Evolutionary conservation across 2,797 vertebrate genomes (phyloP).

Genomic region (Eulemur albifrons): DNA sequence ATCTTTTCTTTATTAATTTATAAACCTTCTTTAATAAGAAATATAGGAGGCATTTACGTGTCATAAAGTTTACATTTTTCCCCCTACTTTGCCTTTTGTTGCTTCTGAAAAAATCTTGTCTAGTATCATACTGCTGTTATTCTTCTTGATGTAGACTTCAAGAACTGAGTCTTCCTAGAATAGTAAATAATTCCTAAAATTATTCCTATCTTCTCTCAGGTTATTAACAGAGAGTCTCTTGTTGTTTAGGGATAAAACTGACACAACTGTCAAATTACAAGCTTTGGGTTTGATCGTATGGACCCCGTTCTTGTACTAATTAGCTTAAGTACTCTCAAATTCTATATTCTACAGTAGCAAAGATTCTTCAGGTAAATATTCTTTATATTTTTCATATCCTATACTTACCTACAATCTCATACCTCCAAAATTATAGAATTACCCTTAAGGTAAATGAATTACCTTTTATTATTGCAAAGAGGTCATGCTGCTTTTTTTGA

Average conservation of each 20-base stretch:
- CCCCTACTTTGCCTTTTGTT: background rate
- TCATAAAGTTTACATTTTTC: background rate
- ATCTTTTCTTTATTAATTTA: no score
- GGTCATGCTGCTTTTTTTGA: background rate
- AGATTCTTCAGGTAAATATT: background rate
- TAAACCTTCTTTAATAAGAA: no score
- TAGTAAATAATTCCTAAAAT: background rate
- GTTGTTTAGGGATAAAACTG: background rate
- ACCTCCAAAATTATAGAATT: background rate
- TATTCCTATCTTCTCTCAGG: background rate
- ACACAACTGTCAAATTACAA: background rate
- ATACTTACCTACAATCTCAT: background rate
- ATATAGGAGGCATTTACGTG: no score
- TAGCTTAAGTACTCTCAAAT: background rate
- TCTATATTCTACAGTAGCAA: background rate
- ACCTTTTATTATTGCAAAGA: background rate
- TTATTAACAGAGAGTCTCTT: background rate
- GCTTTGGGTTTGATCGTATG: background rate
- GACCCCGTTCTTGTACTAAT: background rate
- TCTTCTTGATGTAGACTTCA: background rate
- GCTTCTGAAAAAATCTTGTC: background rate
- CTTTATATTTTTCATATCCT: background rate
- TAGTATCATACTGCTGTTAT: background rate
- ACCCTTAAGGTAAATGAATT: background rate
- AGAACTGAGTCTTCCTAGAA: background rate